Evolutionary conservation across 2,888 invertebrate genomes (phyloP).

Genomic region (Conistra vaccinii): DNA sequence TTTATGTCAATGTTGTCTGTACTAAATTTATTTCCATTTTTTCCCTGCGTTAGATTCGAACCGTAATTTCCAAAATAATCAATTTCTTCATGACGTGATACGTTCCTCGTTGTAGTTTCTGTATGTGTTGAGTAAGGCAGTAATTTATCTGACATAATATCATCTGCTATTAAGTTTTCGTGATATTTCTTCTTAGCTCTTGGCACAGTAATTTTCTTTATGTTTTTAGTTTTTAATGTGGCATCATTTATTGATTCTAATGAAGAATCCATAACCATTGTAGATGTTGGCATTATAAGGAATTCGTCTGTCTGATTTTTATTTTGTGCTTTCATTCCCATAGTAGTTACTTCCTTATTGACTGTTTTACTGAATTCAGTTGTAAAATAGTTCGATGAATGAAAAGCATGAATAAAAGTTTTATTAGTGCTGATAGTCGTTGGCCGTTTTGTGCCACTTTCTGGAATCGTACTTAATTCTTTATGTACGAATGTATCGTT

Average conservation of each 20-base stretch:
- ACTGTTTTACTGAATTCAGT: constrained; percentile 2
- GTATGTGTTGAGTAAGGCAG: not conserved
- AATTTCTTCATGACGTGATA: not conserved
- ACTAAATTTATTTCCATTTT: not conserved
- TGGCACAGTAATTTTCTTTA: not conserved
- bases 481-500: not conserved
- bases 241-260: not conserved
- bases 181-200: not conserved
- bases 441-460: not conserved
- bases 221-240: not conserved
- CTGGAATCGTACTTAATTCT: not conserved
- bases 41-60: not conserved
- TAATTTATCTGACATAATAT: not conserved
- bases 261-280: not conserved
- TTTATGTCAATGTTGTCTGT: not conserved
- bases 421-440: not conserved
- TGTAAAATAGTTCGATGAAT: not conserved
- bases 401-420: not conserved
- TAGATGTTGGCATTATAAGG: not conserved
- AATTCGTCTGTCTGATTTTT: not conserved
- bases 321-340: not conserved
- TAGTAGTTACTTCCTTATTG: not conserved
- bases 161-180: not conserved
- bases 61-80: not conserved
- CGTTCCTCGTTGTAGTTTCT: not conserved